These are phyloP conservation scores for Aphrophora alni DNA, from an alignment of 2,888 invertebrate genomes.

Conservation along the genomic window DNA sequence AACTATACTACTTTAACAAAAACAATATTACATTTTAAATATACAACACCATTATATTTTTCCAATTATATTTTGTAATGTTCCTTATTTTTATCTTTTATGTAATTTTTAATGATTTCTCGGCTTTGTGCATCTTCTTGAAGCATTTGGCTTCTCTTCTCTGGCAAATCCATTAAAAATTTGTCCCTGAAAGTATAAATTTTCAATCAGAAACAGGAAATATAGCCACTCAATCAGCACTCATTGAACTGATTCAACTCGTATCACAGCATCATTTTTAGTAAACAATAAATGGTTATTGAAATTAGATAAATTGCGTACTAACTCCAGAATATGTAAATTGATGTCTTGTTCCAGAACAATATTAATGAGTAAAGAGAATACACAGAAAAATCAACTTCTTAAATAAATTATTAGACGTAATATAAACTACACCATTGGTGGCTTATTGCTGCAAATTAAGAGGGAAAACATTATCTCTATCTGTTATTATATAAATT, in stretches of 20 bases:
- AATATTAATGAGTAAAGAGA: background rate
- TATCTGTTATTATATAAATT: too few species aligned
- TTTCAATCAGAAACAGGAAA: background rate
- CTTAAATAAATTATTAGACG: too few species aligned
- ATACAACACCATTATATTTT: background rate
- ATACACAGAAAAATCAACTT: too few species aligned
- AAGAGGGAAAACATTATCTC: too few species aligned
- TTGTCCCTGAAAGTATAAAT: background rate
- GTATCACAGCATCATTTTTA: background rate
- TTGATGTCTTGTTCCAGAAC: background rate
- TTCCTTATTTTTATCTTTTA: background rate
- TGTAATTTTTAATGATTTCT: background rate
- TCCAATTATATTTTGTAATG: background rate
- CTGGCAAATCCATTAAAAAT: background rate
- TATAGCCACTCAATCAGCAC: background rate
- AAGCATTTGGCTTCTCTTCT: background rate
- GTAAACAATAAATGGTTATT: background rate
- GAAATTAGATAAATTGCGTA: too few species aligned
- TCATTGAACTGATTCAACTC: too few species aligned
- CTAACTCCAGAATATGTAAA: too few species aligned
- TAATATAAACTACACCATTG: too few species aligned
- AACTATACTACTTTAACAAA: background rate
- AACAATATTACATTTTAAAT: background rate
- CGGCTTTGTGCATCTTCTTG: background rate
- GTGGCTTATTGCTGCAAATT: too few species aligned